Base-by-base conservation (phyloP, 2,113 vertebrate species). In the Blennius ocellaris region DNA sequence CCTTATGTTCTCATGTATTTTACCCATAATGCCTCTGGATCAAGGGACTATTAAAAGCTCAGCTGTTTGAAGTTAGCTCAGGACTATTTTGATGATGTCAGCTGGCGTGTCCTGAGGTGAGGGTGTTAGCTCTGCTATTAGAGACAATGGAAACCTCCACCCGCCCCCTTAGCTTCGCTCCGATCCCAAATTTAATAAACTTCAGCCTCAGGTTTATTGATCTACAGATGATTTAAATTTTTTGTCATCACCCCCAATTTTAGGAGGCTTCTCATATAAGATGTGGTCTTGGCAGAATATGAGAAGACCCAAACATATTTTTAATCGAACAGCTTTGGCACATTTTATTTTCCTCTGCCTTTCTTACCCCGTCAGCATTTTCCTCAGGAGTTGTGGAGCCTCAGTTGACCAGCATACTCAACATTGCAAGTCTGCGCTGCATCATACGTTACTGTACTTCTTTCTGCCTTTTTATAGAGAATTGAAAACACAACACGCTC, bases 401-500 rank as follows among this genome's bases (percentile, higher is more conserved):
- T 52, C n/a, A 11, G 50, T 59, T 43, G 6, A 56, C 30, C 49
- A 11, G 11, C 11, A 50, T 38, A 63, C 36, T 50, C 14, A 37
- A 51, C 38, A 72, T 54, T 63, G 74, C 6, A 63, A 60, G 65
- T 58, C 69, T 67, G 65, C 81, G 82, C 78, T 77, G 73, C 81
- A 88, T 85, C 76, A 64, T 50, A 75, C 74, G 58, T 70, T 78
- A 68, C 49, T 73, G 56, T 54, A 71, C 76, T 82, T 84, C 77
- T 83, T 81, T 80, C 52, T 77, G 73, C 74, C 72, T 89, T 89
- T 89, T 80, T 86, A 79, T 82, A 86, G 67, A 84, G 73, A 89
- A 90, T 89, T 75, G 76, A 91, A 89, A 91, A 90, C 80, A 85
- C 70, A 85, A 89, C 80, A 81, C 73, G 82, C 79, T 85, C 83